Conservation (phyloP, 1,140 invertebrate species). For the Cephus cinctus region DNA sequence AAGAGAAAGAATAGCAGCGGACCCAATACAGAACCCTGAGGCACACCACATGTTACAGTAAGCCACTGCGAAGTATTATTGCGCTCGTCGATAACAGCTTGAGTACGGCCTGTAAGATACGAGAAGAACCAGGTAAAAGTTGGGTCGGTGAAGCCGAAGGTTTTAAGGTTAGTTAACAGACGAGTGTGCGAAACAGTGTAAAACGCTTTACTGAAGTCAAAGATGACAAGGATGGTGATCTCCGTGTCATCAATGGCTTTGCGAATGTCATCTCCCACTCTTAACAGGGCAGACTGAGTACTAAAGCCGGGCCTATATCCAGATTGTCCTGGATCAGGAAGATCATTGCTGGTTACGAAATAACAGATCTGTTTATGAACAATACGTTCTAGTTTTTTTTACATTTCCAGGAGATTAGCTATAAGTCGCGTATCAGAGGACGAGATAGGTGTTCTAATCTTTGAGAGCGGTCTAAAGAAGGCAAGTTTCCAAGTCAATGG, state of each 20-base stretch:
- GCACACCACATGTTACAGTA: background rate
- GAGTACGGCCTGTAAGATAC: background rate
- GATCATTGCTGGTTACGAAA: background rate
- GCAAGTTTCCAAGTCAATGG: background rate
- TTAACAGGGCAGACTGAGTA: background rate
- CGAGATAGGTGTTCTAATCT: background rate
- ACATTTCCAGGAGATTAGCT: background rate
- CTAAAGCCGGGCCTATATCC: background rate
- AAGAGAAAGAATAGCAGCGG: background rate
- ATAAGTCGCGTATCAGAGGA: background rate
- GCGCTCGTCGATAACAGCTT: too few relatives aligned
- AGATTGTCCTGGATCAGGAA: background rate
- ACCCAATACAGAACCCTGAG: background rate
- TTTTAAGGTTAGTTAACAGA: background rate
- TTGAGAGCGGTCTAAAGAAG: background rate
- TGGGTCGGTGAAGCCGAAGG: background rate
- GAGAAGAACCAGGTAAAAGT: background rate
- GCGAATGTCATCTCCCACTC: background rate
- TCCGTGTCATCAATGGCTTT: background rate
- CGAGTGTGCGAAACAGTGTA: background rate
- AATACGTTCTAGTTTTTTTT: background rate
- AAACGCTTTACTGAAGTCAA: background rate
- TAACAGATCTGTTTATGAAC: background rate
- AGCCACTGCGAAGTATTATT: background rate
- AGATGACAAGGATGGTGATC: too few relatives aligned